phyloP scores from a whole-genome alignment of 2,888 invertebrate genomes.

The Urechis unicinctus region DNA sequence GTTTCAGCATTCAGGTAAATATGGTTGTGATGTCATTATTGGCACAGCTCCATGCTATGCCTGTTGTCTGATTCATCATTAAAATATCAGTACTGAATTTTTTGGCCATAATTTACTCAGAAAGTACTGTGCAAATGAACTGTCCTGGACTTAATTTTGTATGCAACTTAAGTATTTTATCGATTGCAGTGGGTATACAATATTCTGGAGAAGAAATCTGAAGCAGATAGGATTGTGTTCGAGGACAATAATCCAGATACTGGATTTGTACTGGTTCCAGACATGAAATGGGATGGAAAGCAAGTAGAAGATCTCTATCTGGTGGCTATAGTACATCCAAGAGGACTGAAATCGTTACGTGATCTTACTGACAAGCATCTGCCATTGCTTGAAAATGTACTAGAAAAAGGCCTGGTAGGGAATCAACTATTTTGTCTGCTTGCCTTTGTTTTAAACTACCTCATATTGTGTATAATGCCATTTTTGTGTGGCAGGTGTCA shows the following conservation, averaged over 20 bases:
- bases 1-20: conserved; percentile 72
- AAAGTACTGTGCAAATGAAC: not conserved
- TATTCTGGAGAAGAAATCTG: conserved; percentile 84
- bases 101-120: not conserved
- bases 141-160: no score
- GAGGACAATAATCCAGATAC: conserved; percentile 69
- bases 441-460: not conserved
- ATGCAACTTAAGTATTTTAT: no score
- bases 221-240: conserved; percentile 78
- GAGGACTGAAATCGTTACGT: conserved; percentile 73
- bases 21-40: not conserved
- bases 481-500: conserved; percentile 56
- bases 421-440: no score
- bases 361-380: conserved; percentile 74
- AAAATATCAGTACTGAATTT: not conserved
- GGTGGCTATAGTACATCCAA: conserved; percentile 69
- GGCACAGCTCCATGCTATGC: no score
- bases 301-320: conserved; percentile 73
- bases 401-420: conserved; percentile 65
- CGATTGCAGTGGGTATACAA: conserved; percentile 88
- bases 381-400: conserved; percentile 74
- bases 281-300: conserved; percentile 91
- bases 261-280: conserved; percentile 73
- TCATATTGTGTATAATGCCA: not conserved
- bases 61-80: no score